phyloP scores from a whole-genome alignment of 2,797 vertebrate species.

The Micropoecilia bifurca region DNA sequence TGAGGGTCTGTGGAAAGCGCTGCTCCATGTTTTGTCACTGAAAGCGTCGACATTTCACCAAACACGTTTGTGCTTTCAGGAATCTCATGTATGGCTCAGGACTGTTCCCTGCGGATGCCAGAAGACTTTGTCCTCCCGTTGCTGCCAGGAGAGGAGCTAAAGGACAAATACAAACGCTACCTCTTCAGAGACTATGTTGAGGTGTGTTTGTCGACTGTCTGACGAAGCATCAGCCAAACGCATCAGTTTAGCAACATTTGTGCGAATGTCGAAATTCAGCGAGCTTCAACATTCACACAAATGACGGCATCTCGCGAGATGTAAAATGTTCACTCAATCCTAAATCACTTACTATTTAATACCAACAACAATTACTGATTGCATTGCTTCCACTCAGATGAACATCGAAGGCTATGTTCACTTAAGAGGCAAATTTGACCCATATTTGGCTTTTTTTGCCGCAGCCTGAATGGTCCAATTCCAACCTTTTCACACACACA shows the following conservation, averaged over 20 bases:
- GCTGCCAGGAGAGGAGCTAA: conserved; percentile 94
- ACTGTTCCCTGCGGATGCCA: conserved; percentile 94
- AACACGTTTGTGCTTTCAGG: conserved; percentile 74
- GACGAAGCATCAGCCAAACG: neutral
- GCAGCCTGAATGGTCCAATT: too few relatives aligned
- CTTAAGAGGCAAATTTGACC: too few relatives aligned
- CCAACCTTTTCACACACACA: too few relatives aligned
- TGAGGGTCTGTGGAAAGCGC: neutral
- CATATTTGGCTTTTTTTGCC: too few relatives aligned
- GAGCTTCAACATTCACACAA: neutral
- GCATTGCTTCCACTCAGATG: neutral
- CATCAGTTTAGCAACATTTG: conserved; percentile 1
- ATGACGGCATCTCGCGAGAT: neutral
- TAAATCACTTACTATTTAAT: neutral
- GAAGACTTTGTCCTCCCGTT: conserved; percentile 97
- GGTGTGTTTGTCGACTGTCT: conserved; percentile 68
- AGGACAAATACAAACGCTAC: conserved; percentile 99
- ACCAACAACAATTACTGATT: neutral
- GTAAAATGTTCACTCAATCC: neutral
- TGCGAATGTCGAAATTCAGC: neutral
- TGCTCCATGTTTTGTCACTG: neutral
- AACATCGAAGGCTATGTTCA: neutral
- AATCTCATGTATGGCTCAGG: conserved; percentile 98
- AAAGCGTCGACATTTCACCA: neutral
- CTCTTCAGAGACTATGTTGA: conserved; percentile 99